Conservation (phyloP, 1,140 invertebrate species). For the Pectinophora gossypiella region DNA sequence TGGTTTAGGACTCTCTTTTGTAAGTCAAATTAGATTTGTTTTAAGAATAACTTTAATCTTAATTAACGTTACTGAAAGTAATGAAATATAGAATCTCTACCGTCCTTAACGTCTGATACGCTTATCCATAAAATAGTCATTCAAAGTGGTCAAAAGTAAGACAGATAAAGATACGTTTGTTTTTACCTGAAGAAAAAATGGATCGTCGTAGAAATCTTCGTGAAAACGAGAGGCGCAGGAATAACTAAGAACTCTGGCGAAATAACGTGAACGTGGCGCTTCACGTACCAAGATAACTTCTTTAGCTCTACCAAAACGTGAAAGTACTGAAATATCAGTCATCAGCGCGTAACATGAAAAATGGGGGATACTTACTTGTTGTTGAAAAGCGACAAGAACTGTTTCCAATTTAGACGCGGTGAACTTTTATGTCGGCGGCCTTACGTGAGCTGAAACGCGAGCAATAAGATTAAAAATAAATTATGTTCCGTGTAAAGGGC, state of each 20-base stretch:
- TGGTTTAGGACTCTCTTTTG: not conserved
- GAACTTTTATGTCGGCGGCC: conserved; percentile 60
- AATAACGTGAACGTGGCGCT: not conserved
- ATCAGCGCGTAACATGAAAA: not conserved
- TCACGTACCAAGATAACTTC: not conserved
- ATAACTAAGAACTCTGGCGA: not conserved
- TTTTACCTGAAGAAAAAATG: no score
- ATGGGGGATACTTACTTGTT: conserved; percentile 5
- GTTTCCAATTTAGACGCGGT: conserved; percentile 57
- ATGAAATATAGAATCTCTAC: no score
- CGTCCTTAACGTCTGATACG: no score
- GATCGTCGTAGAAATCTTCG: no score
- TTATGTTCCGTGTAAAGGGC: conserved; percentile 34
- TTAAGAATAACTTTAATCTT: no score
- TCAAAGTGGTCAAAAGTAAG: no score
- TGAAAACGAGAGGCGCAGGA: no score
- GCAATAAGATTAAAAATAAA: conserved; percentile 65
- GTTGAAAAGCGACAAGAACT: conserved; percentile 27
- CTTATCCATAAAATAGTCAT: no score
- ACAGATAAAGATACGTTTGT: no score
- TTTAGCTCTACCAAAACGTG: not conserved
- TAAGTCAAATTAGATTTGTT: no score
- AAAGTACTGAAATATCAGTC: not conserved
- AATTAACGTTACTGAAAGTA: no score
- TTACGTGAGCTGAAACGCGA: conserved; percentile 64